phyloP scores from a whole-genome alignment of 2,888 invertebrate species.

The Frankliniella intonsa region DNA sequence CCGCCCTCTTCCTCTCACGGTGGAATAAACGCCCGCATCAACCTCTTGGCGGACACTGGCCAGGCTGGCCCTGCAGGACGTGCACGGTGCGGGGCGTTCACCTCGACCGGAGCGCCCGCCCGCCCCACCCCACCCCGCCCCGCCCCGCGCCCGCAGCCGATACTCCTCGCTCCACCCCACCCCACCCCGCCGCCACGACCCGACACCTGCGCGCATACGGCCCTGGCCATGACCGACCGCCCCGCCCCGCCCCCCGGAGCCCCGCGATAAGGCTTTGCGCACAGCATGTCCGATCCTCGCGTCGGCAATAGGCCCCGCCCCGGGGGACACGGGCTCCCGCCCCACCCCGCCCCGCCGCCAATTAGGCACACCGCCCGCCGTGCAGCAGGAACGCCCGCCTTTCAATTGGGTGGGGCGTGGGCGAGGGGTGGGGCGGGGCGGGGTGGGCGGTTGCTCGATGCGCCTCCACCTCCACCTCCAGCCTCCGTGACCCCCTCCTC shows the following conservation, averaged over 20 bases:
- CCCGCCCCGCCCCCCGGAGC: background rate
- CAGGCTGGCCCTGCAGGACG: background rate
- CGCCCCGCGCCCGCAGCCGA: background rate
- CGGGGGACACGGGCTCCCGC: no score
- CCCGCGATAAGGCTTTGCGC: no score
- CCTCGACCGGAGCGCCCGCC: background rate
- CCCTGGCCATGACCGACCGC: background rate
- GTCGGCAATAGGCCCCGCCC: no score
- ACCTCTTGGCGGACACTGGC: background rate
- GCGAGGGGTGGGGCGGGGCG: no score
- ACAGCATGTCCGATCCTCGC: no score
- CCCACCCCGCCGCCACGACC: background rate
- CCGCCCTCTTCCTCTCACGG: background rate
- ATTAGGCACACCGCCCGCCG: no score
- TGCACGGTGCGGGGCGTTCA: background rate
- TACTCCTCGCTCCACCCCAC: background rate
- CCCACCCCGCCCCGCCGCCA: no score
- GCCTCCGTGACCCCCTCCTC: no score
- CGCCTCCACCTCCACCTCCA: no score
- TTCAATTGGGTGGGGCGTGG: no score
- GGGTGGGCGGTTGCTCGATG: no score
- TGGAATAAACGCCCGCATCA: constrained; percentile 18
- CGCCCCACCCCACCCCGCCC: background rate
- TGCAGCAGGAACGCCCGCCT: no score
- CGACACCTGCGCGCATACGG: background rate